Percentiles rank a stretch among this genome's conserved stretches.
These are phyloP conservation scores for Enteromius argenteus DNA, from an alignment of 2,797 vertebrate species.

Conservation along the genomic window DNA sequence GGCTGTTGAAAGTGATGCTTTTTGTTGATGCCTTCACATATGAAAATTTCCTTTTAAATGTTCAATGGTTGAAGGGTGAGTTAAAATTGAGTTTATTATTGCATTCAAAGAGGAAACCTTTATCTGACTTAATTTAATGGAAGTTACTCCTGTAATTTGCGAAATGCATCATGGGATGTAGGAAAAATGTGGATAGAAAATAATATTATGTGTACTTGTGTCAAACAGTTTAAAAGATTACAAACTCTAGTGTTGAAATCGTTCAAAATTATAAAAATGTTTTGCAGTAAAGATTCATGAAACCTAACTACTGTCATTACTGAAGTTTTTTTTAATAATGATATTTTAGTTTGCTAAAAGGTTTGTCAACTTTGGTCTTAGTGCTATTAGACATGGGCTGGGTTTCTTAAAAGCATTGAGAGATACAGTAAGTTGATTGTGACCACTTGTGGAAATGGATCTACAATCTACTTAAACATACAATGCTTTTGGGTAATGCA, in stretches of 20 bases:
- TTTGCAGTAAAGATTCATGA: too few species aligned
- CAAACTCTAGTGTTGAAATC: background rate
- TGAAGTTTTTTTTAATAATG: too few species aligned
- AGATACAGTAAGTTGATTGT: too few species aligned
- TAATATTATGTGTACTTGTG: background rate
- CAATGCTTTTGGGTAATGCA: too few species aligned
- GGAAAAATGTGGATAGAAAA: background rate
- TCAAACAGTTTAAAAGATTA: background rate
- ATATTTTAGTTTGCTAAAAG: background rate
- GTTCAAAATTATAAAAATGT: too few species aligned
- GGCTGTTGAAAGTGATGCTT: background rate
- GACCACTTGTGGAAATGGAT: too few species aligned
- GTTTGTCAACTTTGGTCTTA: background rate
- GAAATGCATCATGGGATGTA: too few species aligned
- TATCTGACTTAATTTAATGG: background rate
- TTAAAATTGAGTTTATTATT: background rate
- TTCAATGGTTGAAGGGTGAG: background rate
- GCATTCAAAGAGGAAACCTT: background rate
- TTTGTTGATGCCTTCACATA: background rate
- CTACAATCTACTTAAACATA: too few species aligned
- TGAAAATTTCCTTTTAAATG: background rate
- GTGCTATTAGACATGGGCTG: background rate
- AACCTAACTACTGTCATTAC: background rate
- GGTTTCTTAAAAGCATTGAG: too few species aligned
- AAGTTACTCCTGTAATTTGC: background rate